phyloP scores from a whole-genome alignment of 1,140 invertebrate species.

The Hyles vespertilio region DNA sequence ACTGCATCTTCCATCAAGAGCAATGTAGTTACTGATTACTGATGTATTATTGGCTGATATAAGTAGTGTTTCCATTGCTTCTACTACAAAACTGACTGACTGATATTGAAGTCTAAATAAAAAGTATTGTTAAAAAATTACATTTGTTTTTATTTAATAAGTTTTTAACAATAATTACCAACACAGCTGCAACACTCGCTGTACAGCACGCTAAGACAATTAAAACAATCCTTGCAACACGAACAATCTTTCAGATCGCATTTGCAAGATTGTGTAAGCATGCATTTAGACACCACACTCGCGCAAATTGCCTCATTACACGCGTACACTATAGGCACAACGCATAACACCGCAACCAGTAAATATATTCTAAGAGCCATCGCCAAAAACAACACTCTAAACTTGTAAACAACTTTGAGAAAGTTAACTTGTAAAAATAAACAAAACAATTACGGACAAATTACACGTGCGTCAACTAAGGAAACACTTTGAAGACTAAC shows the following conservation, averaged over 20 bases:
- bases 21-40: too few relatives aligned
- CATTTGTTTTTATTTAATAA: too few relatives aligned
- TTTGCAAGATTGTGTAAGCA: slow-evolving; percentile 96
- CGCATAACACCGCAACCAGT: slow-evolving; percentile 42
- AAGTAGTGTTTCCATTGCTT: too few relatives aligned
- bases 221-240: slow-evolving; percentile 94
- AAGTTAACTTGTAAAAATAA: slow-evolving; percentile 22
- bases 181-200: slow-evolving; percentile 97
- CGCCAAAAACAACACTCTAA: slow-evolving; percentile 9
- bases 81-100: too few relatives aligned
- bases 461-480: neutral
- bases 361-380: slow-evolving; percentile 53
- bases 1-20: too few relatives aligned
- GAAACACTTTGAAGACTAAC: too few relatives aligned
- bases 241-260: slow-evolving; percentile 94
- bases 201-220: slow-evolving; percentile 91
- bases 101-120: too few relatives aligned
- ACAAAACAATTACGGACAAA: slow-evolving; percentile 6
- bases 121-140: too few relatives aligned
- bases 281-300: slow-evolving; percentile 96
- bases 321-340: slow-evolving; percentile 53
- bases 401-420: slow-evolving; percentile 17
- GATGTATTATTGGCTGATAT: too few relatives aligned
- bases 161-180: slow-evolving; percentile 73
- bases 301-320: slow-evolving; percentile 95